Evolutionary conservation across 2,888 invertebrate genomes (phyloP).

Genomic region (Chloroclysta siterata): DNA sequence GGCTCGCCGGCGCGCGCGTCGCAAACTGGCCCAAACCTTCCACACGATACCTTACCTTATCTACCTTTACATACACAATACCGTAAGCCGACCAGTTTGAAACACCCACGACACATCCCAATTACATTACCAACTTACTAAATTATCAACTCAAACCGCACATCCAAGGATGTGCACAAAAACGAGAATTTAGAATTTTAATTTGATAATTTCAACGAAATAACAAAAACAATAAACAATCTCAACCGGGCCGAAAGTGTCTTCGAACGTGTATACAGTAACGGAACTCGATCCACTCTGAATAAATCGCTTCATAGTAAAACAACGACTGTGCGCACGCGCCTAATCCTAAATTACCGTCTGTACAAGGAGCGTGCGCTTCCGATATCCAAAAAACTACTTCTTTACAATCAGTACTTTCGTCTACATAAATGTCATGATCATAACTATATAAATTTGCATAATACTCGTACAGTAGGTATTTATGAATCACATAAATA

Average conservation of each 20-base stretch:
- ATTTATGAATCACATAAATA: slow-evolving; percentile 80
- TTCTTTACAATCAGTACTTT: slow-evolving; percentile 70
- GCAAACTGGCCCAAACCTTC: slow-evolving; percentile 28
- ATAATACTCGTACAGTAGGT: slow-evolving; percentile 71
- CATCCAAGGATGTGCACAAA: slow-evolving; percentile 52
- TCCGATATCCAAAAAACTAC: slow-evolving; percentile 64
- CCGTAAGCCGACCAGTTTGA: slow-evolving; percentile 16
- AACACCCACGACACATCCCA: slow-evolving; percentile 43
- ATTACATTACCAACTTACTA: slow-evolving; percentile 69
- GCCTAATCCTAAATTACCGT: slow-evolving; percentile 65
- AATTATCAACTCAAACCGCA: slow-evolving; percentile 69
- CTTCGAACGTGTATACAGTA: slow-evolving; percentile 70
- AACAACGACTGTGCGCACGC: slow-evolving; percentile 65
- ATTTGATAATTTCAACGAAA: slow-evolving; percentile 34
- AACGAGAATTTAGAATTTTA: slow-evolving; percentile 65
- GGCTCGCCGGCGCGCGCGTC: slow-evolving; percentile 52
- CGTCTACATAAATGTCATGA: slow-evolving; percentile 73
- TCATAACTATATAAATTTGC: slow-evolving; percentile 75
- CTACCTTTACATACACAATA: background rate
- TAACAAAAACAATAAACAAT: slow-evolving; percentile 40
- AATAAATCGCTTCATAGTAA: slow-evolving; percentile 72
- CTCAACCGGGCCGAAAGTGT: slow-evolving; percentile 61
- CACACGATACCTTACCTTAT: background rate
- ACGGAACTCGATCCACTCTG: slow-evolving; percentile 84
- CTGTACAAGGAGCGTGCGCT: slow-evolving; percentile 69